Evolutionary conservation across 2,888 invertebrate species (phyloP).

Genomic region (Taenaris catops): DNA sequence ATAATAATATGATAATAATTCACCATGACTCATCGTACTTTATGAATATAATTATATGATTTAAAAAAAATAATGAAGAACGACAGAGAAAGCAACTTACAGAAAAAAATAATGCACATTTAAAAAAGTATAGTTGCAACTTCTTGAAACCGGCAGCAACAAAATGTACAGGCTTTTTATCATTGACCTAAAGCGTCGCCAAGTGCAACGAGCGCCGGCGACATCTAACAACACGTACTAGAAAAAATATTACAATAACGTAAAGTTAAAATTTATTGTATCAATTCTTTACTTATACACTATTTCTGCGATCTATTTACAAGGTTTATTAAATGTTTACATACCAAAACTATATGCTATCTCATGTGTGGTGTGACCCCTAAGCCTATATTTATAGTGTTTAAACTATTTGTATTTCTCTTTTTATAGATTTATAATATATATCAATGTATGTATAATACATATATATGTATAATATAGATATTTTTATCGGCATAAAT

Average conservation of each 20-base stretch:
- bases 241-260: slow-evolving; percentile 70
- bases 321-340: slow-evolving; percentile 69
- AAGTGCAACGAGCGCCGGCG: slow-evolving; percentile 11
- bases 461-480: slow-evolving; percentile 69
- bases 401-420: slow-evolving; percentile 76
- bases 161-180: slow-evolving; percentile 43
- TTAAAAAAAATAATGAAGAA: slow-evolving; percentile 76
- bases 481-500: slow-evolving; percentile 74
- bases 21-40: slow-evolving; percentile 74
- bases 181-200: slow-evolving; percentile 37
- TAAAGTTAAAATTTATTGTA: slow-evolving; percentile 71
- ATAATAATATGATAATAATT: slow-evolving; percentile 74
- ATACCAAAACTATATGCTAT: slow-evolving; percentile 75
- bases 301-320: slow-evolving; percentile 73
- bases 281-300: slow-evolving; percentile 67
- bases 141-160: slow-evolving; percentile 58
- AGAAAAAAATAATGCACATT: slow-evolving; percentile 73
- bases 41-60: slow-evolving; percentile 78
- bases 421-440: slow-evolving; percentile 53
- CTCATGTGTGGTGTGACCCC: slow-evolving; percentile 69
- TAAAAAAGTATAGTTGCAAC: slow-evolving; percentile 51
- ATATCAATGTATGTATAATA: slow-evolving; percentile 53
- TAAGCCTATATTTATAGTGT: slow-evolving; percentile 76
- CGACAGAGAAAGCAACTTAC: slow-evolving; percentile 78
- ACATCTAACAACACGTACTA: slow-evolving; percentile 46